Conservation (phyloP, 2,797 vertebrate genomes). For the Cynopterus sphinx region DNA sequence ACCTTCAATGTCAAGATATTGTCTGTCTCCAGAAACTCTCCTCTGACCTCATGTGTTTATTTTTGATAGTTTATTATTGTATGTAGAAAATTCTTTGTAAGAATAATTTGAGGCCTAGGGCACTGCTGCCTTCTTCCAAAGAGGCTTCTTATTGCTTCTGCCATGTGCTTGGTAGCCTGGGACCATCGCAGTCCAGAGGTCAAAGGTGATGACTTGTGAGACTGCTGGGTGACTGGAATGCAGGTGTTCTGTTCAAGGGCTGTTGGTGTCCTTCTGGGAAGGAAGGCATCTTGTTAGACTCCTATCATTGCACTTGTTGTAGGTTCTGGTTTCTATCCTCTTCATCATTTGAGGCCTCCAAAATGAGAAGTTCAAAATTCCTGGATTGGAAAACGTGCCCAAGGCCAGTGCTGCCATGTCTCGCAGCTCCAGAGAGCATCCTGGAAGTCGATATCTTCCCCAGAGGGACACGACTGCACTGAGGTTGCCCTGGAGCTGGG, state of each 20-base stretch:
- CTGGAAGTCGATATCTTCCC: neutral
- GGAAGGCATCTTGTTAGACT: neutral
- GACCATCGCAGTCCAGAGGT: neutral
- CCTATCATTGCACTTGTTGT: neutral
- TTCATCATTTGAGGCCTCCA: neutral
- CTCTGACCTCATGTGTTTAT: neutral
- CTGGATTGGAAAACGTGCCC: neutral
- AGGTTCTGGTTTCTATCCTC: neutral
- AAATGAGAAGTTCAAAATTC: neutral
- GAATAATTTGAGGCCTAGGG: neutral
- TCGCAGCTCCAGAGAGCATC: neutral
- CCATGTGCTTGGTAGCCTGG: neutral
- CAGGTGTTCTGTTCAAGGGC: neutral
- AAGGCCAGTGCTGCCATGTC: neutral
- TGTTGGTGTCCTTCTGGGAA: neutral
- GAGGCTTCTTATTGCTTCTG: neutral
- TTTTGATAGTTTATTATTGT: neutral
- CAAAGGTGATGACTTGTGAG: neutral
- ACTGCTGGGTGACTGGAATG: neutral
- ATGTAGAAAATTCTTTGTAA: neutral
- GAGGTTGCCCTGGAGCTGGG: rapidly evolving
- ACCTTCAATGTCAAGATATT: neutral
- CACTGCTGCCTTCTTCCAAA: neutral
- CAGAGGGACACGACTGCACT: rapidly evolving
- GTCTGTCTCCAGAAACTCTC: neutral